Evolutionary conservation across 2,797 vertebrate genomes (phyloP), one percentile per base, ranked within the genome.

Genomic region (Chelmon rostratus): DNA sequence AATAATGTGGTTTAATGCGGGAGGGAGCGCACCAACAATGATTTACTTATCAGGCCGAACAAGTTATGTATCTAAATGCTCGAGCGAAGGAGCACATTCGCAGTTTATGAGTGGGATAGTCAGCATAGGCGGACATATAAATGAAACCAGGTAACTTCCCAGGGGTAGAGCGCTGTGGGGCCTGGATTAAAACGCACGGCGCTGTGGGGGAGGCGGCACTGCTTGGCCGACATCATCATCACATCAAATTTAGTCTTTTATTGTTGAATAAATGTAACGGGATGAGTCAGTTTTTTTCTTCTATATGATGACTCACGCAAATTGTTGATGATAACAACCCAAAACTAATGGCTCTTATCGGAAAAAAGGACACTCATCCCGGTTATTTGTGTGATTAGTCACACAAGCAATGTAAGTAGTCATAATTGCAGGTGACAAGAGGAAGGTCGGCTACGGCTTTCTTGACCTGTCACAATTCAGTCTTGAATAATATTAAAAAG

Each of bases 31-130:
- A 70, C 42, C 21, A 47, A 38, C 35, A 18, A 37, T 82, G 79
- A 88, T 84, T 87, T 86, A 89, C 78, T 81, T 33, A 80, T 82
- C 70, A 76, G 52, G 40, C 83, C 38, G 67, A 63, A 79, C 59
- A 68, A 54, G 79, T 73, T 76, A 64, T 77, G 65, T 33, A 81
- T 80, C 79, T 81, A 53, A 66, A 83, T 76, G 57, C 68, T 56
- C 78, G 9, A 8, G 40, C 33, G 10, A 68, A 69, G 79, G 61
- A 59, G 35, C 70, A 73, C 54, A 75, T 82, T 78, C 85, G 28
- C 66, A 79, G 76, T 89, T 90, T 80, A 89, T 76, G 84, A 86
- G 73, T 74, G 13, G 70, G 58, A 38, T 6, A 69, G 76, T 80
- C 62, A 67, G 79, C 67, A 50, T 2, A 67, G 76, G 59, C 67